These are phyloP conservation scores for Vipera ursinii DNA, from an alignment of 2,797 vertebrate genomes.

Conservation along the genomic window DNA sequence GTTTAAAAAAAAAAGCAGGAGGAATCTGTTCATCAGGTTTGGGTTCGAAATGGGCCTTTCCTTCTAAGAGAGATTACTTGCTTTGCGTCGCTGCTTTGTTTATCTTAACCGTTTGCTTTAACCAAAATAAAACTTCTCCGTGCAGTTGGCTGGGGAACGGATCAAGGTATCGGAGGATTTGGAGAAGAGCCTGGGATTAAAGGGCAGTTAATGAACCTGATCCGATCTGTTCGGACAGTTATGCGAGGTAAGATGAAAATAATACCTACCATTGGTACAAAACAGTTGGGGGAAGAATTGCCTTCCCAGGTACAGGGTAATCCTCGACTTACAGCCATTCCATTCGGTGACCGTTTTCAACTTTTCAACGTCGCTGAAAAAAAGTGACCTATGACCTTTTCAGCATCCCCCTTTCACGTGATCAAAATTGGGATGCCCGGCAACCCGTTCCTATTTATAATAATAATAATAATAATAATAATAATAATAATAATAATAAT, in stretches of 20 bases:
- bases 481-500: too few species aligned
- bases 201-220: constrained; percentile 88
- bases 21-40: not conserved
- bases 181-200: constrained; percentile 94
- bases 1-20: fast-evolving
- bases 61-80: not conserved
- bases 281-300: not conserved
- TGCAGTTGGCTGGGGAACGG: constrained; percentile 90
- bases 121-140: constrained; percentile 29
- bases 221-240: constrained; percentile 89
- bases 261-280: fast-evolving
- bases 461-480: too few species aligned
- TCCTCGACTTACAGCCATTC: not conserved
- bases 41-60: not conserved
- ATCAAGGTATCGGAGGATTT: constrained; percentile 91
- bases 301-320: not conserved
- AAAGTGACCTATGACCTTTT: not conserved
- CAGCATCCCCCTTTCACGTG: not conserved
- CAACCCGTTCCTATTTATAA: not conserved
- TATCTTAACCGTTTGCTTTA: constrained; percentile 20
- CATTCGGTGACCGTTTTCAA: not conserved
- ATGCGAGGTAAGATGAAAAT: constrained; percentile 85
- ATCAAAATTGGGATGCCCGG: not conserved
- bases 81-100: too few species aligned
- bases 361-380: not conserved